phyloP scores from a whole-genome alignment of 2,113 vertebrate species.

The Pheucticus melanocephalus region DNA sequence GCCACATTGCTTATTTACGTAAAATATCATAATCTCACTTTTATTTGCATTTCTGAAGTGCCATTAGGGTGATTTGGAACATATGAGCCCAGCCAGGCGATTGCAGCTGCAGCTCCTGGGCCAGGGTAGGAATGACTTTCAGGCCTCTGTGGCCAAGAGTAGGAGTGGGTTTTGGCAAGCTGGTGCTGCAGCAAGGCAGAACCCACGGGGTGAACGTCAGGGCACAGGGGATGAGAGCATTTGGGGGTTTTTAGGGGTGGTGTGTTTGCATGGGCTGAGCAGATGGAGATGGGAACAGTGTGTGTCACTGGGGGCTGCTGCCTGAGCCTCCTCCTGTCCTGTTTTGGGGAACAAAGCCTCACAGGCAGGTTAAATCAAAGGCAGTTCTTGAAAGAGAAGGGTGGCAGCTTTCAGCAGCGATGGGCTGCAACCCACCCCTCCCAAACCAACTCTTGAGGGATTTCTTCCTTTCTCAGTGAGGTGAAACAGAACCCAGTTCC shows the following conservation, averaged over 20 bases:
- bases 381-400: not conserved
- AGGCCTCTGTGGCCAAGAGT: not conserved
- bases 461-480: not conserved
- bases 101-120: constrained; percentile 26
- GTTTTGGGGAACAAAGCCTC: not conserved
- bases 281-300: not conserved
- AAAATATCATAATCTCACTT: constrained; percentile 71
- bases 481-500: not conserved
- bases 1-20: constrained; percentile 68
- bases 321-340: not conserved
- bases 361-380: not conserved
- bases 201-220: not conserved
- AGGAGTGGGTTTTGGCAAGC: not conserved
- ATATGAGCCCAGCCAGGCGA: not conserved
- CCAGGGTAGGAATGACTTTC: not conserved
- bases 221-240: not conserved
- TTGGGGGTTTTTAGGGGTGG: not conserved
- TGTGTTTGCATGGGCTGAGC: not conserved
- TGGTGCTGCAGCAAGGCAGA: not conserved
- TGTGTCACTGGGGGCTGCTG: not conserved
- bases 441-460: not conserved
- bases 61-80: constrained; percentile 38
- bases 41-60: constrained; percentile 68
- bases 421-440: not conserved
- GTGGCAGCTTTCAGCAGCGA: not conserved